A percentile compares a stretch with the other conserved stretches of the same genome.
Conservation (phyloP, 2,888 invertebrate genomes). For the Dromius quadrimaculatus region DNA sequence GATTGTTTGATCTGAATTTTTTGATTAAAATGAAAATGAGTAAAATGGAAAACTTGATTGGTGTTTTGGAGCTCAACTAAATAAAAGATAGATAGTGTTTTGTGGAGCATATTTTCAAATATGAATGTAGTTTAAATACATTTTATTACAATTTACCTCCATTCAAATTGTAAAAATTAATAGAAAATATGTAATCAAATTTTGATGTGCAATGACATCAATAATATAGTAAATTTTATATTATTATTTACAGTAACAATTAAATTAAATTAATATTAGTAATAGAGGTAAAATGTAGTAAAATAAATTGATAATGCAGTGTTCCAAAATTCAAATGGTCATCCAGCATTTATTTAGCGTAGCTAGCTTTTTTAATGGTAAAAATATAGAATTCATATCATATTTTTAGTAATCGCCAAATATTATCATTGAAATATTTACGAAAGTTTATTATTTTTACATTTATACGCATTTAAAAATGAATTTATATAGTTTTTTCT, state of each 20-base stretch:
- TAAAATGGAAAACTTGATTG: conserved; percentile 1
- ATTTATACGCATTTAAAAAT: conserved; percentile 10
- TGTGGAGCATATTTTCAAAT: conserved; percentile 9
- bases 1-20: conserved; percentile 76
- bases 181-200: not conserved
- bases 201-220: too few species aligned
- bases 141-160: not conserved
- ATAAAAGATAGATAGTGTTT: conserved; percentile 17
- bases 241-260: too few species aligned
- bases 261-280: too few species aligned
- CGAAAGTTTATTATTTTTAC: conserved; percentile 6
- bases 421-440: not conserved
- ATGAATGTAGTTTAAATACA: conserved; percentile 2
- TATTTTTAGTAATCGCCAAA: conserved; percentile 25
- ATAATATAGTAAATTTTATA: too few species aligned
- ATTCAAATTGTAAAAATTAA: not conserved
- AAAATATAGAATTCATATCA: conserved; percentile 25
- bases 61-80: conserved; percentile 28
- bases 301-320: conserved; percentile 6
- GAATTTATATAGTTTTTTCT: conserved; percentile 1
- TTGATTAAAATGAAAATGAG: not conserved
- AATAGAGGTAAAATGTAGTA: conserved; percentile 4
- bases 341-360: conserved; percentile 28
- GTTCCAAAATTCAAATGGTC: conserved; percentile 23
- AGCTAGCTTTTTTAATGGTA: conserved; percentile 37